Percentiles rank a stretch among this genome's conserved stretches.
Evolutionary conservation across 2,797 vertebrate species (phyloP).

Genomic region (Malacoctenus gilli): DNA sequence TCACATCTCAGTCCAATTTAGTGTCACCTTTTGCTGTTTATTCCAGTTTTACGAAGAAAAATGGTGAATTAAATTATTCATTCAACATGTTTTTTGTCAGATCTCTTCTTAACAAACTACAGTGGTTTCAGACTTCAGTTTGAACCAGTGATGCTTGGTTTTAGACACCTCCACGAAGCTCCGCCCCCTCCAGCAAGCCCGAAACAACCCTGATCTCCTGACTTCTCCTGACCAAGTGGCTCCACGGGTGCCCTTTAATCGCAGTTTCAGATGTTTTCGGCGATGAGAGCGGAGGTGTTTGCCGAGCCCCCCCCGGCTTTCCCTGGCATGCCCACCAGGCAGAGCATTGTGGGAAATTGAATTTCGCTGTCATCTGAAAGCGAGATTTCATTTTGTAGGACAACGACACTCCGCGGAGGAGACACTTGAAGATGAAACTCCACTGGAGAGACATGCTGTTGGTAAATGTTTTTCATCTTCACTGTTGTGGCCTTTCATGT

Average conservation of each 20-base stretch:
- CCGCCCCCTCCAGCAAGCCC: no score
- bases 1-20: no score
- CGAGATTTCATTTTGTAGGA: conserved; percentile 50
- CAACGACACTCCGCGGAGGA: conserved; percentile 22
- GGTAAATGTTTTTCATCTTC: conserved; percentile 22
- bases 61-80: no score
- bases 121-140: no score
- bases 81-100: no score
- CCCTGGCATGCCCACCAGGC: conserved; percentile 6
- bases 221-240: not conserved
- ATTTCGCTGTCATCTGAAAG: conserved; percentile 55
- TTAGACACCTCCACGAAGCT: no score
- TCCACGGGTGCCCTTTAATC: not conserved
- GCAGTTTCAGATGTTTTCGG: conserved; percentile 16
- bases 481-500: conserved; percentile 17
- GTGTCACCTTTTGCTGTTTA: no score
- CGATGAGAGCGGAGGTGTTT: conserved; percentile 55
- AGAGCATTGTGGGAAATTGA: conserved; percentile 47
- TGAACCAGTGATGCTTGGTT: no score
- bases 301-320: conserved; percentile 1
- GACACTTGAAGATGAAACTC: conserved; percentile 53
- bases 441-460: conserved; percentile 19
- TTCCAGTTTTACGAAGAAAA: no score
- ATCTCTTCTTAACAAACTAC: no score
- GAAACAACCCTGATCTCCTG: conserved; percentile 1